Base-by-base conservation (phyloP, 35 echinoderm and acorn worm species). In the Ophioderma brevispina region DNA sequence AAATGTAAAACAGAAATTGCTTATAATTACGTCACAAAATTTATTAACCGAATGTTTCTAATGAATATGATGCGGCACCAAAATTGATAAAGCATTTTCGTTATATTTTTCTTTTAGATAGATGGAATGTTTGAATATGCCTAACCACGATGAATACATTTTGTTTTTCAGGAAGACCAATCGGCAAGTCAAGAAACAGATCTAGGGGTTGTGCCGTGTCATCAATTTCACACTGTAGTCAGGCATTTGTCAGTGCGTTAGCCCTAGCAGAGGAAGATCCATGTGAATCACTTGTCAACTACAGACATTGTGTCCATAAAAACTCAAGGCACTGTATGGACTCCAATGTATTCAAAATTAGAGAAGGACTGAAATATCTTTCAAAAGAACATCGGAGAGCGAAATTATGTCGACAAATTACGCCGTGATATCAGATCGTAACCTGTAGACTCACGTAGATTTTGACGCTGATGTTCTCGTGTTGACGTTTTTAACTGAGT, bases 241-340 rank as follows among this genome's bases (percentile, higher is more conserved):
- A 85, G 1, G 43, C 36, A 11, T 85, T 85, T 64, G 36, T 85
- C 63, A 37, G 32, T 23, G 21, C 83, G 8, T 59, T 85, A 85
- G 49, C 52, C 28, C 46, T 13, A 1, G 49, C 35, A 18, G 83
- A 64, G 32, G 83, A 63, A 39, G 83, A 85, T 34, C 83, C 83
- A 15, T 85, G 83, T 36, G 49, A 85, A 23, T 36, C 32, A 33
- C 83, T 85, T 0, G 52, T 85, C 4, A 33, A 39, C 6, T 85
- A 36, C 83, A 70, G 83, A 35, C 83, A 85, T 17, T 85, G 83
- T 59, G 55, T 85, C 32, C 83, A 85, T 64, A 85, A 64, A 40
- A 85, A 40, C 52, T 64, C 83, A 35, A 25, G 50, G 33, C 83
- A 59, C 13, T 85, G 83, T 37, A 85, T 19, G 19, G 83, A 85